Percentiles rank a stretch among this genome's conserved stretches.
Evolutionary conservation across 1,140 invertebrate species (phyloP).

Genomic region (Phymorhynchus buccinoides): DNA sequence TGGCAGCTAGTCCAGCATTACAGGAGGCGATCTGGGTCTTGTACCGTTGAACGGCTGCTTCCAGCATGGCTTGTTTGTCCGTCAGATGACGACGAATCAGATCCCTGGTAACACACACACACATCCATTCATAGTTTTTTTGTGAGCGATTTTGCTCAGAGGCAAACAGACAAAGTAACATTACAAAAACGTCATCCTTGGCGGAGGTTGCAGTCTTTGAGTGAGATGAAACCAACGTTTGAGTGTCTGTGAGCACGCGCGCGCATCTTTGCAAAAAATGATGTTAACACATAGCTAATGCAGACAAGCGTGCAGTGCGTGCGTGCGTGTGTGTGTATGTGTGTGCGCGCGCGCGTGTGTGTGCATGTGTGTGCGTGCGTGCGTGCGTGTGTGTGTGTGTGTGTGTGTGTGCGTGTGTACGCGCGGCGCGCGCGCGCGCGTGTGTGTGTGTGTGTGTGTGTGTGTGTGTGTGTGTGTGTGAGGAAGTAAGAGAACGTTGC

Average conservation of each 20-base stretch:
- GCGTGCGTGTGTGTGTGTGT: too few species aligned
- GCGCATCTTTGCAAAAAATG: not conserved
- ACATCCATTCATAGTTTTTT: not conserved
- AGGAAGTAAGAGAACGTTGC: too few species aligned
- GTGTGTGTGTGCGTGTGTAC: too few species aligned
- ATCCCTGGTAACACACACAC: conserved; percentile 39
- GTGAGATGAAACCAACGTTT: too few species aligned
- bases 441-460: conserved; percentile 4
- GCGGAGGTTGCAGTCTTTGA: too few species aligned
- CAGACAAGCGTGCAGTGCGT: too few species aligned
- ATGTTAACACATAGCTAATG: too few species aligned
- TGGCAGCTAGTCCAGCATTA: conserved; percentile 3
- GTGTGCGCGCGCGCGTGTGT: not conserved
- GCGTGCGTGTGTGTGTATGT: not conserved
- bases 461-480: conserved; percentile 1
- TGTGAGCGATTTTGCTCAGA: not conserved
- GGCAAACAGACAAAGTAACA: too few species aligned
- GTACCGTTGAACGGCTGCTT: not conserved
- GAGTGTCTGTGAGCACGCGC: not conserved
- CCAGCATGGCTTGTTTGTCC: conserved; percentile 46
- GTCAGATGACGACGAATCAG: conserved; percentile 46
- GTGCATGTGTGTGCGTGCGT: not conserved
- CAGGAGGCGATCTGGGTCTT: not conserved
- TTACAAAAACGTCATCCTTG: too few species aligned
- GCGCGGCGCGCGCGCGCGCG: too few species aligned